Base-by-base conservation (phyloP, 2,888 invertebrate species). In the Cheilosia vulpina region DNA sequence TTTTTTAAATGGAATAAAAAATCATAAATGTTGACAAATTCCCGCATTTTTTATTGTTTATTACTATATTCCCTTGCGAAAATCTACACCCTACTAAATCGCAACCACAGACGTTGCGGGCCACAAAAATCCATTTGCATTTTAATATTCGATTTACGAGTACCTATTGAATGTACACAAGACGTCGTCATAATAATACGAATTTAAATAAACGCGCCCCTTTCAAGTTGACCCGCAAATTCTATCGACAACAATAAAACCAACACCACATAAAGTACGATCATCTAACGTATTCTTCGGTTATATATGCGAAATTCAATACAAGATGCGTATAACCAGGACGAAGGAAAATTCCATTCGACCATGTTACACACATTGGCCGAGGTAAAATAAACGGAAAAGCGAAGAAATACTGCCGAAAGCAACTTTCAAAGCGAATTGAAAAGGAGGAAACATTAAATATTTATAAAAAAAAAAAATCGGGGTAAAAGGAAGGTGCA, bases 91-190 rank as follows among this genome's bases (percentile, higher is more conserved):
- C 31, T 9, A 31, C 31, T 31, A 9, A 31, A 31, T 31, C 31
- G 31, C 0, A 45, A 4, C 11, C 47, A 4, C 50, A 50, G 15
- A 6, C 52, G 5, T 2, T 47, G 4, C 1, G 50, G 21, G 24
- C 27, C 24, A 41, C 5, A 43, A 47, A 47, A 19, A 57, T 65
- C 47, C 38, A 75, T 75, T 57, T 57, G 34, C 19, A 57, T 75
- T 75, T 58, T 47, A 65, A 75, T 65, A 55, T 75, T 75, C 65
- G 75, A 75, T 75, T 75, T 75, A 75, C 65, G 75, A 65, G 19
- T 50, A 38, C 4, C 55, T 38, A 63, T 73, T 73, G 55, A 55
- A 45, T 47, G 45, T 41, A 57, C 24, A 55, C 47, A 55, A 65
- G 34, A 34, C 31, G n/a, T 15, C 27, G 27, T 52, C 55, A 13